phyloP scores from a whole-genome alignment of 2,888 invertebrate species.

The Ophonus ardosiacus region DNA sequence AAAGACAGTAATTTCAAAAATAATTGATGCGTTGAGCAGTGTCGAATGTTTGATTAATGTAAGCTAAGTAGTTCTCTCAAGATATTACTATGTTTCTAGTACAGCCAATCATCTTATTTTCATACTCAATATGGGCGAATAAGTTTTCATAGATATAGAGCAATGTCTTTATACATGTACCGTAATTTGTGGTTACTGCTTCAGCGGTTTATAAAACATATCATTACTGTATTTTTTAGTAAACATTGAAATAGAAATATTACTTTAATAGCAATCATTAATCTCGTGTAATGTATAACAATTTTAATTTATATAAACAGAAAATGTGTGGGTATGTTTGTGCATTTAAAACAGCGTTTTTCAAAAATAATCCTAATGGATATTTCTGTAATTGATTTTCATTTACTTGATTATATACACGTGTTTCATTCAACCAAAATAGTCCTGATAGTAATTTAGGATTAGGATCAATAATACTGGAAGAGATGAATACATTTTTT shows the following conservation, averaged over 20 bases:
- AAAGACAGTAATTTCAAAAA: constrained; percentile 56
- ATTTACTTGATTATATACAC: too few relatives aligned
- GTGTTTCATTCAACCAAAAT: too few relatives aligned
- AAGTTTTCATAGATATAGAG: constrained; percentile 8
- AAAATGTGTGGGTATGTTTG: background rate
- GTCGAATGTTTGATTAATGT: constrained; percentile 51
- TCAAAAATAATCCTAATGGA: too few relatives aligned
- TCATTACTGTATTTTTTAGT: constrained; percentile 9
- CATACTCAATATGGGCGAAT: constrained; percentile 4
- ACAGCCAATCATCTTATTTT: constrained; percentile 13
- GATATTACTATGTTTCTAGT: constrained; percentile 38
- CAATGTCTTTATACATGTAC: constrained; percentile 25
- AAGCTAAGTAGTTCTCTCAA: constrained; percentile 20
- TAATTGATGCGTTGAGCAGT: constrained; percentile 40
- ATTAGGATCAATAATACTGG: too few relatives aligned
- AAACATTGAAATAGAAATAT: background rate
- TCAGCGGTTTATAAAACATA: constrained; percentile 22
- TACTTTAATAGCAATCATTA: background rate
- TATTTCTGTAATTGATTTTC: too few relatives aligned
- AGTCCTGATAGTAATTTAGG: too few relatives aligned
- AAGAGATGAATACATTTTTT: too few relatives aligned
- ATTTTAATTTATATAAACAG: background rate
- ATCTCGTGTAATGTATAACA: background rate
- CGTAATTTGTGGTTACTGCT: constrained; percentile 29
- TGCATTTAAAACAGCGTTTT: background rate